These are phyloP conservation scores for Cyprinodon brontotheroides DNA, from an alignment of 2,113 vertebrate genomes.

Conservation along the genomic window DNA sequence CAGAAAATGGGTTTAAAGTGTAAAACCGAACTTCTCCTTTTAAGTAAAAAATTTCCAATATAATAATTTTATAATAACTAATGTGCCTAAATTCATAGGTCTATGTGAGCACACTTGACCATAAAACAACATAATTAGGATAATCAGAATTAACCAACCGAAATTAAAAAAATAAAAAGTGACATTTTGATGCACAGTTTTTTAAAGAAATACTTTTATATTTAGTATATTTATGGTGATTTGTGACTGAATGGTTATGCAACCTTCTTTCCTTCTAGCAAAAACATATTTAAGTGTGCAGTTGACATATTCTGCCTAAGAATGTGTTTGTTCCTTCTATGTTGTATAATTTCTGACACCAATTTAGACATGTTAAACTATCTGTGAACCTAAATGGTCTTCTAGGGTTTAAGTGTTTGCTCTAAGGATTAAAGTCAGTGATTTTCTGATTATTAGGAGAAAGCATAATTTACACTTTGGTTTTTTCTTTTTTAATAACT, in stretches of 20 bases:
- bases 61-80: no score
- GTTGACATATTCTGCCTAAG: not conserved
- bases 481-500: not conserved
- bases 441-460: not conserved
- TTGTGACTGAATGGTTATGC: not conserved
- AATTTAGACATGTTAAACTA: not conserved
- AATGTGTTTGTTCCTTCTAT: not conserved
- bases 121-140: not conserved
- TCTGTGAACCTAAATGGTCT: not conserved
- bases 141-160: not conserved
- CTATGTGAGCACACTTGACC: not conserved
- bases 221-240: not conserved
- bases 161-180: no score
- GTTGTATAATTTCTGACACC: not conserved
- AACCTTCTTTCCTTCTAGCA: not conserved
- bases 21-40: no score
- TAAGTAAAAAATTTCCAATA: no score
- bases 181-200: no score
- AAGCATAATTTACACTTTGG: not conserved
- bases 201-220: constrained; percentile 2
- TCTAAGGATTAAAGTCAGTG: not conserved
- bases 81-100: not conserved
- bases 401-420: not conserved
- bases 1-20: no score
- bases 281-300: not conserved